phyloP scores from a whole-genome alignment of 35 echinoderm and acorn worm genomes.

The Acanthaster planci region DNA sequence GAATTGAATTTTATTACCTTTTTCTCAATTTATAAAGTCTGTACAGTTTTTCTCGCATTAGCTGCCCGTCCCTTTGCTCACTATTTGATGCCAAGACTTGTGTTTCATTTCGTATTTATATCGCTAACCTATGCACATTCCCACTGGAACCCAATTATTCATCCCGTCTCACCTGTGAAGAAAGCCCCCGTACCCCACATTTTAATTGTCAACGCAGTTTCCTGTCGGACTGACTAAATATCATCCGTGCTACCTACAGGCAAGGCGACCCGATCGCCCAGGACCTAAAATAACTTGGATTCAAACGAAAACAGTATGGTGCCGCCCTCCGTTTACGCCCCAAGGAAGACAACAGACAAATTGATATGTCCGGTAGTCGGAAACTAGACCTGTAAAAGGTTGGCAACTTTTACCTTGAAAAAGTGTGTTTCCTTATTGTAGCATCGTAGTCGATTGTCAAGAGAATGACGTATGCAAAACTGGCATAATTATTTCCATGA shows the following conservation, averaged over 20 bases:
- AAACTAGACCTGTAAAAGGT: background rate
- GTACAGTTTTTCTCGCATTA: too few species aligned
- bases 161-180: slow-evolving; percentile 6
- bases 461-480: slow-evolving; percentile 28
- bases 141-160: slow-evolving; percentile 4
- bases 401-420: background rate
- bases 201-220: slow-evolving; percentile 16
- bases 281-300: background rate
- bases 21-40: too few species aligned
- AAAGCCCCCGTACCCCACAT: background rate
- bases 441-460: background rate
- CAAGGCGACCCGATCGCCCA: background rate
- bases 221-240: slow-evolving; percentile 23
- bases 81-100: too few species aligned
- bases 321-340: slow-evolving; percentile 3
- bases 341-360: slow-evolving; percentile 19
- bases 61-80: too few species aligned
- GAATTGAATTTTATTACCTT: too few species aligned
- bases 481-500: slow-evolving; percentile 9
- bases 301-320: slow-evolving; percentile 13
- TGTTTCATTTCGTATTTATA: background rate
- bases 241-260: background rate
- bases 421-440: background rate
- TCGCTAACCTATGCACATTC: background rate
- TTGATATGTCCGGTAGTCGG: slow-evolving; percentile 31